Percentiles rank a stretch among this genome's conserved stretches.
phyloP scores from a whole-genome alignment of 2,797 vertebrate genomes.

The Spatula versicolor region DNA sequence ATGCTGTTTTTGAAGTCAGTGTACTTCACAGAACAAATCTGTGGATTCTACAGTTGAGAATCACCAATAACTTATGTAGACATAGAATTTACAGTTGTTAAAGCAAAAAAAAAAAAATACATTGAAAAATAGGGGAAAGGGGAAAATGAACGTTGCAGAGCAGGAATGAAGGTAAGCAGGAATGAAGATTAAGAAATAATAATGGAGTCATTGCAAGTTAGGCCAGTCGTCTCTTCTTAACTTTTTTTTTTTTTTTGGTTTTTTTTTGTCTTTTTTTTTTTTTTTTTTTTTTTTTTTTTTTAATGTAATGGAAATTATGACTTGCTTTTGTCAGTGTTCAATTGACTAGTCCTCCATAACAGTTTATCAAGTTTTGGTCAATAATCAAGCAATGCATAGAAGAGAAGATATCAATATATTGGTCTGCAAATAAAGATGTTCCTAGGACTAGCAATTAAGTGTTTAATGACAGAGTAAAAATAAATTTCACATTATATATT shows the following conservation, averaged over 20 bases:
- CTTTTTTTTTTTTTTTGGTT: neutral
- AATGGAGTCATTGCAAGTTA: neutral
- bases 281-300: neutral
- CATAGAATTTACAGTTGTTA: neutral
- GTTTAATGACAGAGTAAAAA: neutral
- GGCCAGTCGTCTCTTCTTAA: neutral
- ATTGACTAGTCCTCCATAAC: neutral
- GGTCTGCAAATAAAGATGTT: neutral
- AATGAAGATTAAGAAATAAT: neutral
- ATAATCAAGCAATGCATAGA: neutral
- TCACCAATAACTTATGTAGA: neutral
- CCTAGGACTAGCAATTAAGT: neutral
- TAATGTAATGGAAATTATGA: neutral
- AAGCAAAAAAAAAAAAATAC: neutral
- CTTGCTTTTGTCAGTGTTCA: neutral
- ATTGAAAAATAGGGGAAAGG: neutral
- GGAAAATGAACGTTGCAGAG: neutral
- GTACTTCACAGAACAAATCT: neutral
- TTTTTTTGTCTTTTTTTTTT: neutral
- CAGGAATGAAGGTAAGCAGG: neutral
- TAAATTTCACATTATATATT: neutral
- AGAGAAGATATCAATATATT: neutral
- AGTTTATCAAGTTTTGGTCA: neutral
- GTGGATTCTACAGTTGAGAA: neutral
- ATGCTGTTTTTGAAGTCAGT: neutral